Base-by-base conservation (phyloP, 2,797 vertebrate genomes). In the Picus viridis region DNA sequence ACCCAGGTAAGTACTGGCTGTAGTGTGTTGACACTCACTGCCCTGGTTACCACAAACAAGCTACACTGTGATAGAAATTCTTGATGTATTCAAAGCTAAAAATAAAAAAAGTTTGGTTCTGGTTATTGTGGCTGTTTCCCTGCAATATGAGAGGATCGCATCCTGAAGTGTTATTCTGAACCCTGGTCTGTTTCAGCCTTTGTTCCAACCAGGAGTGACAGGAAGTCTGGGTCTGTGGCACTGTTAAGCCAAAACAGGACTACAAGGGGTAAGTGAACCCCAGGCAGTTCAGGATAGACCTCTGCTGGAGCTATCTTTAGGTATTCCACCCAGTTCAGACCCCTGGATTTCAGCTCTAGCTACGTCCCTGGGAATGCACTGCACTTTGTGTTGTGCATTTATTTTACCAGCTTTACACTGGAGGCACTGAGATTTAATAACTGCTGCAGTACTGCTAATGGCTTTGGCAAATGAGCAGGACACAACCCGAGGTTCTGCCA, bases 1-100 rank as follows among this genome's bases (percentile, higher is more conserved):
- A 97, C 96, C 97, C 89, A 96, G 97, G 98, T 96, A 97, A 96
- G 97, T 96, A 96, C 95, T 94, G 97, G 97, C 95, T 77, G 59
- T 82, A 88, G 83, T 84, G 89, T 98, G 98, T 98, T 98, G 98
- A 98, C 97, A 94, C 96, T 96, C 74, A 98, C 98, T 98, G 97
- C 98, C 97, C 97, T 97, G 98, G 98, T 98, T 98, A 99, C 98
- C 95, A 89, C 90, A 89, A 95, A 90, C 62, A 70, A 88, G 86
- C 96, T 92, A 94, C 96, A 97, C 97, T 97, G 94, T 95, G 86
- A 96, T 97, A 96, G 94, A 97, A 97, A 98, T 98, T 98, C 98
- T 98, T 98, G 96, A 98, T 97, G 96, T 97, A 96, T 95, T 91
- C 95, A 94, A 95, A 97, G 95, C 94, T 94, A 97, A 85, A 53